These are phyloP conservation scores for Drosophila paracracens DNA, from an alignment of 2,888 invertebrate species.

Conservation along the genomic window DNA sequence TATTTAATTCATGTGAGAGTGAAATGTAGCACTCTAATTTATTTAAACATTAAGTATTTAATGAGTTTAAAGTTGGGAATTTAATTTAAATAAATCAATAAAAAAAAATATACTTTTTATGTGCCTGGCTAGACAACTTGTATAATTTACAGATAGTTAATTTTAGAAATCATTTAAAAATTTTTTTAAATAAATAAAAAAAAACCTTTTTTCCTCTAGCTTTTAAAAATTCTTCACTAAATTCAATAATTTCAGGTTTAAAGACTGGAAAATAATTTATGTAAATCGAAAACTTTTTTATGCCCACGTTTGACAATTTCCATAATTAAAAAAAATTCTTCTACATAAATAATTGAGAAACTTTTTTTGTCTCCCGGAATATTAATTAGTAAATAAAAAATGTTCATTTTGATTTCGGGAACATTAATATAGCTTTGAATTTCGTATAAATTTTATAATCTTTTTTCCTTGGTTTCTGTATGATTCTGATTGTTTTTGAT, in stretches of 20 bases:
- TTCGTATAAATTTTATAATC: background rate
- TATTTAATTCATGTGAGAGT: background rate
- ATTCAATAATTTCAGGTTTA: background rate
- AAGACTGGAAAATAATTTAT: background rate
- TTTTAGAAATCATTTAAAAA: background rate
- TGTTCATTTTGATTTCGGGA: background rate
- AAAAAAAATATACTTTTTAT: background rate
- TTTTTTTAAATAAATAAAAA: background rate
- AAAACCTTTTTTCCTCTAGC: no score
- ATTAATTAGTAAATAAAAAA: background rate
- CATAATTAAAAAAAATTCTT: background rate
- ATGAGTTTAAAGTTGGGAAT: background rate
- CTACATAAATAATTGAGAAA: background rate
- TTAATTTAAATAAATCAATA: background rate
- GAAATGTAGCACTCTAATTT: background rate
- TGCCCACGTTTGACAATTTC: background rate
- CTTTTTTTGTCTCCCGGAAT: background rate
- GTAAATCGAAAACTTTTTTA: background rate
- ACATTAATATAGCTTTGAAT: background rate
- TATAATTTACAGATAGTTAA: background rate
- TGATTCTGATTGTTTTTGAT: background rate
- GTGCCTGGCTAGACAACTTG: background rate
- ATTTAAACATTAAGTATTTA: background rate
- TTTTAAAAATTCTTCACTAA: background rate
- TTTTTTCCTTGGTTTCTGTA: background rate